Evolutionary conservation across 2,888 invertebrate species (phyloP).

Genomic region (Meliscaeva auricollis): DNA sequence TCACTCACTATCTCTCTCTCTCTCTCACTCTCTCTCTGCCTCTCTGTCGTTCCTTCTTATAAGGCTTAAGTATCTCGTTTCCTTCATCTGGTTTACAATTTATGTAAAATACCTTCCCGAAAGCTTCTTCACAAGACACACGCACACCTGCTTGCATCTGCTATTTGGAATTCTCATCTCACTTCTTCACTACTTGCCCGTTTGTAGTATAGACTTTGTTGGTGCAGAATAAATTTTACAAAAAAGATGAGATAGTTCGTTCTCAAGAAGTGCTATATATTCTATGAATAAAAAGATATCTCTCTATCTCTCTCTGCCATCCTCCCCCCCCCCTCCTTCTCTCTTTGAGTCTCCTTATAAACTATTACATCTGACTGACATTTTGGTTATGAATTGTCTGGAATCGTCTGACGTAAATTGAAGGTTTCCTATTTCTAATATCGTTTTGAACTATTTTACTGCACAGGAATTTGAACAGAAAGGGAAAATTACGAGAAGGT

Average conservation of each 20-base stretch:
- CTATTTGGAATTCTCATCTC: background rate
- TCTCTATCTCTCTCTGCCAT: background rate
- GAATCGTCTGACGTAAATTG: constrained; percentile 59
- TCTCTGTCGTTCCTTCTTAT: background rate
- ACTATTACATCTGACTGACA: constrained; percentile 52
- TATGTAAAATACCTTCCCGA: constrained; percentile 59
- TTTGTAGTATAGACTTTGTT: constrained; percentile 18
- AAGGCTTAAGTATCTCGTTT: constrained; percentile 27
- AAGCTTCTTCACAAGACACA: constrained; percentile 21
- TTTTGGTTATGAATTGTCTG: constrained; percentile 71
- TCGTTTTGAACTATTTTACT: constrained; percentile 13
- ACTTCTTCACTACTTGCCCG: background rate
- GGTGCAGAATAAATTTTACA: constrained; percentile 65
- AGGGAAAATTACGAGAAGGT: background rate
- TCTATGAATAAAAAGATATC: constrained; percentile 17
- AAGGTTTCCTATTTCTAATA: constrained; percentile 29
- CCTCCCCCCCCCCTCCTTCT: background rate
- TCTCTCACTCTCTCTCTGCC: background rate
- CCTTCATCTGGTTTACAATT: constrained; percentile 58
- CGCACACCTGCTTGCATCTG: constrained; percentile 12
- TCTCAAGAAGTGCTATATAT: constrained; percentile 18
- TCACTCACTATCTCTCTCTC: background rate
- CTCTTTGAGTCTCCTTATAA: background rate
- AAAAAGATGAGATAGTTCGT: constrained; percentile 19
- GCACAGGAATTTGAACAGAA: background rate